These are phyloP conservation scores for Macrosoma leucophasiata DNA, from an alignment of 2,888 invertebrate genomes.

Conservation along the genomic window DNA sequence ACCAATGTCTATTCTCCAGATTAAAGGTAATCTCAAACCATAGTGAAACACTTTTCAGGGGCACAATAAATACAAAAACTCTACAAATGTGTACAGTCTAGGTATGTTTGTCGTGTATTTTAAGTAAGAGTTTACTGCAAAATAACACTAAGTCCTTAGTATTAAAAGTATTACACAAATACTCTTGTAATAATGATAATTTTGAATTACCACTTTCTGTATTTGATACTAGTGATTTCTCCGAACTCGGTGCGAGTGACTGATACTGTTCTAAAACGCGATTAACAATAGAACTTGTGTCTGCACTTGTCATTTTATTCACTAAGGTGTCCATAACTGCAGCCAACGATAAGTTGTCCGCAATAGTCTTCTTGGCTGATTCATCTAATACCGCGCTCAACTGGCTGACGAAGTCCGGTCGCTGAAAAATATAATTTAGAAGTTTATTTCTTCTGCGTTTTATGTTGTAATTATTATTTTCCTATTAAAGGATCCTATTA, in stretches of 20 bases:
- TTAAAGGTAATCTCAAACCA: too few species aligned
- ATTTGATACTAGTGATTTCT: constrained; percentile 15
- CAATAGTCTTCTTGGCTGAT: constrained; percentile 35
- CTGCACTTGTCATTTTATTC: constrained; percentile 32
- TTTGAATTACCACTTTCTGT: constrained; percentile 27
- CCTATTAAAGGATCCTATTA: too few species aligned
- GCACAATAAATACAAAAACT: too few species aligned
- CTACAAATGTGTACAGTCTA: too few species aligned
- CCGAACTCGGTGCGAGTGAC: constrained; percentile 11
- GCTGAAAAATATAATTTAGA: constrained; percentile 39
- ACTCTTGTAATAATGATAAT: constrained; percentile 39
- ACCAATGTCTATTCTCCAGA: too few species aligned
- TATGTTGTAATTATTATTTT: too few species aligned
- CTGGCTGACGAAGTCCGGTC: constrained; percentile 43
- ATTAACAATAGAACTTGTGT: constrained; percentile 31
- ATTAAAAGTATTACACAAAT: constrained; percentile 40
- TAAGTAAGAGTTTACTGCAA: constrained; percentile 47
- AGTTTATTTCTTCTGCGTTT: too few species aligned
- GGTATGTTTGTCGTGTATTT: constrained; percentile 36
- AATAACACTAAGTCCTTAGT: constrained; percentile 44
- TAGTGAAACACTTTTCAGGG: too few species aligned
- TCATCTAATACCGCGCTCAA: constrained; percentile 38
- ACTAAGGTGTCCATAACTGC: constrained; percentile 33
- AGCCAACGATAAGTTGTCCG: constrained; percentile 35
- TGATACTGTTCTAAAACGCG: constrained; percentile 34